These are phyloP conservation scores for Habropoda laboriosa DNA, from an alignment of 1,140 invertebrate species.

Conservation along the genomic window DNA sequence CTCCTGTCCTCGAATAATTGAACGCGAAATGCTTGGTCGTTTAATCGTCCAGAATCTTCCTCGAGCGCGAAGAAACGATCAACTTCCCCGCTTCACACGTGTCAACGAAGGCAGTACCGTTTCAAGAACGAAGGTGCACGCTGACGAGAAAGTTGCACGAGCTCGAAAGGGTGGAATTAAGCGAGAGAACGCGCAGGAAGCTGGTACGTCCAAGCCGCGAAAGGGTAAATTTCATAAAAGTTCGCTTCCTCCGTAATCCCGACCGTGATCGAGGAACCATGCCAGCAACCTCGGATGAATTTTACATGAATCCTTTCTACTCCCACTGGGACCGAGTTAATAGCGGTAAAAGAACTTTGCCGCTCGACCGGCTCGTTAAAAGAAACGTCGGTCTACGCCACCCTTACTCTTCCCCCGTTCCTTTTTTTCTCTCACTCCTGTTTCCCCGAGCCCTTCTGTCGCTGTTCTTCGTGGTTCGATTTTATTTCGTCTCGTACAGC, in stretches of 20 bases:
- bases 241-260: conserved; percentile 45
- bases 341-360: conserved; percentile 71
- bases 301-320: conserved; percentile 71
- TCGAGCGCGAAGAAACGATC: not conserved
- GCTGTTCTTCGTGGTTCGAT: not conserved
- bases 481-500: conserved; percentile 5
- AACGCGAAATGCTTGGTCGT: too few species aligned
- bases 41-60: too few species aligned
- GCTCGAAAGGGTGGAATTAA: not conserved
- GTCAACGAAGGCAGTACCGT: not conserved
- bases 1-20: too few species aligned
- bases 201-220: conserved; percentile 44
- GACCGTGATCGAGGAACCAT: conserved; percentile 23
- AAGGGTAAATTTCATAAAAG: conserved; percentile 70
- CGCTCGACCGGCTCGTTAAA: conserved; percentile 65
- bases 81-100: not conserved
- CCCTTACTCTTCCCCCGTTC: too few species aligned
- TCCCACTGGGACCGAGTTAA: conserved; percentile 60
- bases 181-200: conserved; percentile 1
- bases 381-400: conserved; percentile 42
- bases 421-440: not conserved
- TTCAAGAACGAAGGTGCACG: not conserved
- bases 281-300: conserved; percentile 68
- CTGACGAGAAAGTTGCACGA: too few species aligned
- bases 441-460: too few species aligned